phyloP scores from a whole-genome alignment of 2,888 invertebrate species.

The Papilio protenor region DNA sequence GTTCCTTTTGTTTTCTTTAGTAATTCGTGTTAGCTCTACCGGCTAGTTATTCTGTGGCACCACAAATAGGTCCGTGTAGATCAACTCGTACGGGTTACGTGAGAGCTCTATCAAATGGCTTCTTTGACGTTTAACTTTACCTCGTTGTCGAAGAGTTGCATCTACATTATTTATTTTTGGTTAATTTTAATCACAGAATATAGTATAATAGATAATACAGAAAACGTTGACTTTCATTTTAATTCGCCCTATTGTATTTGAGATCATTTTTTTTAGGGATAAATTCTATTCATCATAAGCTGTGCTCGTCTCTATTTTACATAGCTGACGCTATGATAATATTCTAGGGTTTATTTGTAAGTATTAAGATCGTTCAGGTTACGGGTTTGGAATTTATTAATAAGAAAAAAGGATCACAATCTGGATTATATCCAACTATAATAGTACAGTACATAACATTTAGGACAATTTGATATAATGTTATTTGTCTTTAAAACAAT shows the following conservation, averaged over 20 bases:
- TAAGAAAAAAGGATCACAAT: background rate
- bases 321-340: no score
- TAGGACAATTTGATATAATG: background rate
- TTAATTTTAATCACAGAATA: background rate
- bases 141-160: constrained; percentile 22
- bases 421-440: background rate
- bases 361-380: background rate
- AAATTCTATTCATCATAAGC: no score
- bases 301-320: no score
- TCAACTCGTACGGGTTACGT: constrained; percentile 26
- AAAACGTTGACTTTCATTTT: no score
- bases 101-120: constrained; percentile 26
- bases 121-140: constrained; percentile 31
- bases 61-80: constrained; percentile 29
- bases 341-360: background rate
- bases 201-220: background rate
- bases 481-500: background rate
- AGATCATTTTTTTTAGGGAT: no score
- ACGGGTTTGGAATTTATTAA: background rate
- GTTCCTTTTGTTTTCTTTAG: background rate
- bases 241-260: no score
- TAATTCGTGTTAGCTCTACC: background rate
- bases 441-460: background rate
- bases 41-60: constrained; percentile 3
- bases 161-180: background rate